Conservation (phyloP, 2,113 vertebrate species). For the Microcebus jonahi region DNA sequence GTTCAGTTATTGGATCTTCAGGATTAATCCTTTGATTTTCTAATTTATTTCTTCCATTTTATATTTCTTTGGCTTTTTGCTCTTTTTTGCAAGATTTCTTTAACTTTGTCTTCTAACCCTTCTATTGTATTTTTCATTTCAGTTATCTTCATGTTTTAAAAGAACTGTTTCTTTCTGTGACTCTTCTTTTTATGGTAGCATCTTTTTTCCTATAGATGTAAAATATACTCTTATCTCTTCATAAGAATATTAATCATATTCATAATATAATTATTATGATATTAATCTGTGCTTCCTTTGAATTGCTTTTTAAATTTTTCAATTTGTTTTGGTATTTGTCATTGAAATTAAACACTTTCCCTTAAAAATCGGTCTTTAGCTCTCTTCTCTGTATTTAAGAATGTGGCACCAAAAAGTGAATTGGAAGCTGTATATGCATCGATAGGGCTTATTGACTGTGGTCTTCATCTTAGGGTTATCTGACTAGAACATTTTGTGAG, state of each 20-base stretch:
- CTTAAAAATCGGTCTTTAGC: not conserved
- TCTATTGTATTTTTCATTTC: not conserved
- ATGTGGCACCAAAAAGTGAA: not conserved
- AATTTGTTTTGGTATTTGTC: not conserved
- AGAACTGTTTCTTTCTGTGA: not conserved
- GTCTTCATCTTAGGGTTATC: not conserved
- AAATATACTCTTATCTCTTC: not conserved
- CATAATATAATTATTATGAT: not conserved
- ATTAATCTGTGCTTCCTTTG: not conserved
- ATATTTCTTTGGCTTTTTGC: not conserved
- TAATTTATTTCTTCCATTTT: not conserved
- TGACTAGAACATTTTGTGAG: not conserved
- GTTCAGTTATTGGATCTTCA: not conserved
- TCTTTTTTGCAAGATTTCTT: constrained; percentile 24
- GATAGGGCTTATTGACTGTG: not conserved
- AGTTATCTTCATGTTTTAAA: not conserved
- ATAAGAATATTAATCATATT: not conserved
- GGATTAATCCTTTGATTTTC: not conserved
- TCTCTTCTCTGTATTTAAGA: not conserved
- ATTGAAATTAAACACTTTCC: constrained; percentile 22
- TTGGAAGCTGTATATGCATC: not conserved
- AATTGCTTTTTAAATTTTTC: not conserved
- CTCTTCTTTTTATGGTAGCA: not conserved
- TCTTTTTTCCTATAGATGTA: not conserved
- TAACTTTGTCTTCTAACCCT: not conserved